These are phyloP conservation scores for Sebastiscus albofasciatus DNA, from an alignment of 2,797 vertebrate genomes.

Conservation along the genomic window DNA sequence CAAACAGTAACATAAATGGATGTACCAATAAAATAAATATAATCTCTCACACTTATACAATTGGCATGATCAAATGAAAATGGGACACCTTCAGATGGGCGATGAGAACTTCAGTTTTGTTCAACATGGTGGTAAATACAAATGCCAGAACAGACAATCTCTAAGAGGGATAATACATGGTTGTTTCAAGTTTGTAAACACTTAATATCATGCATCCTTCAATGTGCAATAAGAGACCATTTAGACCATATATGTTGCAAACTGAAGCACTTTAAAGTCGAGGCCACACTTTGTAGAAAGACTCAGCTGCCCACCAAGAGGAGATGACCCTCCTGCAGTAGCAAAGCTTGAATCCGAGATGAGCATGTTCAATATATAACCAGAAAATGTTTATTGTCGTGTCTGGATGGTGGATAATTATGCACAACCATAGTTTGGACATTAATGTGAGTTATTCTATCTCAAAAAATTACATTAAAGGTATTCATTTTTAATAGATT, in stretches of 20 bases:
- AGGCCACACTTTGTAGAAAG: slow-evolving; percentile 68
- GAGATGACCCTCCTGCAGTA: slow-evolving; percentile 55
- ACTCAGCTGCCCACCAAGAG: slow-evolving; percentile 48
- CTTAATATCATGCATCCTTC: slow-evolving; percentile 85
- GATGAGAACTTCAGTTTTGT: slow-evolving; percentile 59
- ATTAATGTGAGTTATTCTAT: slow-evolving; percentile 74
- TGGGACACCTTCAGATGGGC: slow-evolving; percentile 43
- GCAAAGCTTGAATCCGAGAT: slow-evolving; percentile 59
- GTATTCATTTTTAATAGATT: slow-evolving; percentile 86
- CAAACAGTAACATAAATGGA: slow-evolving; percentile 57
- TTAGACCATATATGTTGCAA: slow-evolving; percentile 77
- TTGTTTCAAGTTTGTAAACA: slow-evolving; percentile 86
- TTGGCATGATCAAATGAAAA: slow-evolving; percentile 54
- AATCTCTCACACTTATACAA: slow-evolving; percentile 56
- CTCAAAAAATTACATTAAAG: slow-evolving; percentile 85
- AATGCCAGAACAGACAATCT: slow-evolving; percentile 71
- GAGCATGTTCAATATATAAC: slow-evolving; percentile 58
- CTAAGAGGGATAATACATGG: slow-evolving; percentile 76
- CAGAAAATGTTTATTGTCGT: slow-evolving; percentile 68
- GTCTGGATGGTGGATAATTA: slow-evolving; percentile 82
- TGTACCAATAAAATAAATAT: slow-evolving; percentile 63
- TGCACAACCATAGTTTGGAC: slow-evolving; percentile 83
- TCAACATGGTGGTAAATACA: slow-evolving; percentile 74
- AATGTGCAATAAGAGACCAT: slow-evolving; percentile 81
- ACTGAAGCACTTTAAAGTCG: slow-evolving; percentile 73